phyloP scores from a whole-genome alignment of 2,797 vertebrate genomes.

The Geotrypetes seraphini region DNA sequence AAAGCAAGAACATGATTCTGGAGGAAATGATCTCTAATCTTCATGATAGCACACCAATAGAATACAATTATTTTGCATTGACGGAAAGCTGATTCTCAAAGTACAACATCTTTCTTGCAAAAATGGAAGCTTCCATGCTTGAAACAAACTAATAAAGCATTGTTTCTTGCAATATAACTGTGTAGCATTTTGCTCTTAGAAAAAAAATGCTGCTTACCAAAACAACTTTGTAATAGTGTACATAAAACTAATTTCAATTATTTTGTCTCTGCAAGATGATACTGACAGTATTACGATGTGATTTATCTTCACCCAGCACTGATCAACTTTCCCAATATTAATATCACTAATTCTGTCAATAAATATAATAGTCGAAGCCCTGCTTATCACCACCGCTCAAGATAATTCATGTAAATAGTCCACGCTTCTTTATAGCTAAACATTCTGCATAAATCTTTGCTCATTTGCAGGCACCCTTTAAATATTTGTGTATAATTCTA shows the following conservation, averaged over 20 bases:
- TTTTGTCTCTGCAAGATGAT: conserved; percentile 46
- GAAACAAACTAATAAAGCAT: conserved; percentile 65
- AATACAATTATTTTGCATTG: conserved; percentile 75
- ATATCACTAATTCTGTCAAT: background rate
- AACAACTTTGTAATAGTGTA: conserved; percentile 57
- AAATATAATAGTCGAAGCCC: background rate
- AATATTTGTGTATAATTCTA: no score
- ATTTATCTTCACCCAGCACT: background rate
- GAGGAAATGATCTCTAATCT: conserved; percentile 72
- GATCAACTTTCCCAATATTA: no score
- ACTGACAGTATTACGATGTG: conserved; percentile 7
- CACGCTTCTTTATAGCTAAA: no score
- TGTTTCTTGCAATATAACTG: conserved; percentile 54
- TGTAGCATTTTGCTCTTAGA: conserved; percentile 59
- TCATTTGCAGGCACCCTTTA: no score
- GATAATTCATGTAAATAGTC: no score
- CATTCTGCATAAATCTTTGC: no score
- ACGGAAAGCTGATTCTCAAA: conserved; percentile 69
- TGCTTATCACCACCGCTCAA: no score
- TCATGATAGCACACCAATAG: conserved; percentile 64
- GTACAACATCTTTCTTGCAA: conserved; percentile 64
- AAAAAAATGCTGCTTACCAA: no score
- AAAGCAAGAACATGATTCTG: conserved; percentile 66
- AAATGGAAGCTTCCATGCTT: conserved; percentile 65
- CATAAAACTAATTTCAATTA: conserved; percentile 58